Conservation (phyloP, 2,888 invertebrate species). For the Athalia rosae region DNA sequence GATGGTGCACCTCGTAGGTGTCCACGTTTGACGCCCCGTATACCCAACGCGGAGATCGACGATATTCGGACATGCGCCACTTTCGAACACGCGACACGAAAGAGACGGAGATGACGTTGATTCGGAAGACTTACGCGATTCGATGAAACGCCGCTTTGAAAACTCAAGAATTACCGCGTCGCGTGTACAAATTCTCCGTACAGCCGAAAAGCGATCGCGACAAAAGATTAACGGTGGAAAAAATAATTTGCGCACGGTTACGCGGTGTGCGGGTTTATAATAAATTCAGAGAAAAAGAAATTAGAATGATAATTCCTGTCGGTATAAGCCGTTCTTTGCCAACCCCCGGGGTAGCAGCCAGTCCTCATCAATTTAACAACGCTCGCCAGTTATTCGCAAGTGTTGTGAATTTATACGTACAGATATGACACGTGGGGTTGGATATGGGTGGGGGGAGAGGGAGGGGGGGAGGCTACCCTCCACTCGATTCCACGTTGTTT, state of each 20-base stretch:
- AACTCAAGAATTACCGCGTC: no score
- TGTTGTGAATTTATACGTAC: slow-evolving; percentile 66
- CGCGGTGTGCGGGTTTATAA: background rate
- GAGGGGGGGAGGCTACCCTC: slow-evolving; percentile 50
- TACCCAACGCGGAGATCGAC: slow-evolving; percentile 14
- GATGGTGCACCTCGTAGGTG: slow-evolving; percentile 23
- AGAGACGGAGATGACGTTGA: background rate
- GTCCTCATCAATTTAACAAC: slow-evolving; percentile 60
- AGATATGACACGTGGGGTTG: slow-evolving; percentile 56
- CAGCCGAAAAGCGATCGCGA: no score
- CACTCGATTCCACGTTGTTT: slow-evolving; percentile 63
- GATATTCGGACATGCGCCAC: slow-evolving; percentile 30
- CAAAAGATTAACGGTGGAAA: no score
- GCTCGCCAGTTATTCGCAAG: slow-evolving; percentile 65
- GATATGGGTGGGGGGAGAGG: slow-evolving; percentile 41
- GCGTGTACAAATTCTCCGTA: no score
- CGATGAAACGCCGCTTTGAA: no score
- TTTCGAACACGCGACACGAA: slow-evolving; percentile 19
- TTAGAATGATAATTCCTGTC: slow-evolving; percentile 18
- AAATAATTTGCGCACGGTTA: no score
- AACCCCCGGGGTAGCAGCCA: slow-evolving; percentile 47
- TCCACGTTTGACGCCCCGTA: slow-evolving; percentile 25
- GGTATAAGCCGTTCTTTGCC: slow-evolving; percentile 29
- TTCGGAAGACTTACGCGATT: background rate
- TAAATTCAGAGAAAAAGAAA: background rate